Base-by-base conservation (phyloP, 2,888 invertebrate species). In the Minunthozetes semirufus region DNA sequence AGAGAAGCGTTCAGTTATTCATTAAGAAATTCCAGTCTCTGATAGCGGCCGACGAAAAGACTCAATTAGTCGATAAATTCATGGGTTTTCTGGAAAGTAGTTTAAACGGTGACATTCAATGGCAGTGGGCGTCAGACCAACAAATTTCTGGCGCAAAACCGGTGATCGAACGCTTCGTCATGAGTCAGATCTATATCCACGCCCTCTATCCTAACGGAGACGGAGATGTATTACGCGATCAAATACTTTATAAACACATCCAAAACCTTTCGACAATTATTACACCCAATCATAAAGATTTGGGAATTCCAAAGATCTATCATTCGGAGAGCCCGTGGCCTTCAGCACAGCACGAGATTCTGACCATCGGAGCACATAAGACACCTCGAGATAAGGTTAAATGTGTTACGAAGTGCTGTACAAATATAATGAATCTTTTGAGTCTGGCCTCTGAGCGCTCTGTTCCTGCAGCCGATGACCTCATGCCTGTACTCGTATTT, bases 141-240 rank as follows among this genome's bases (percentile, higher is more conserved):
- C 89, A 93, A 81, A 82, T 92, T 50, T 88, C 90, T 77, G 87
- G 89, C 80, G 92, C 91, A 0, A 89, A 90, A 80, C 85, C 88
- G 76, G 91, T 93, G 5, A 89, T 98, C 78, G 97, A 98, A 82
- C 87, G 95, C 68, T 89, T 90, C n/a, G 88, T 97, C 9, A 91
- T 97, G 87, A 91, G 92, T 72, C 87, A 91, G 38, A 90, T 98
- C 74, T 98, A 98, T 84, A 88, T 90, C 56, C 90, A 92, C 81
- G 95, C 97, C 70, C 87, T 99, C 83, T 96, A 94, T 85, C 98
- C 98, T 8, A 97, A 98, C 82, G 94, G 94, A 4, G 98, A 98
- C 82, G 95, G 93, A 0, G 98, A 99, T 84, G 87, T 93, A 77
- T 89, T 91, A 29, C 85, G 97, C 77, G 98, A 98, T 83, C 90